A percentile compares a stretch with the other conserved stretches of the same genome.
These are phyloP conservation scores for Decapterus maruadsi DNA, from an alignment of 2,797 vertebrate species.

Conservation along the genomic window DNA sequence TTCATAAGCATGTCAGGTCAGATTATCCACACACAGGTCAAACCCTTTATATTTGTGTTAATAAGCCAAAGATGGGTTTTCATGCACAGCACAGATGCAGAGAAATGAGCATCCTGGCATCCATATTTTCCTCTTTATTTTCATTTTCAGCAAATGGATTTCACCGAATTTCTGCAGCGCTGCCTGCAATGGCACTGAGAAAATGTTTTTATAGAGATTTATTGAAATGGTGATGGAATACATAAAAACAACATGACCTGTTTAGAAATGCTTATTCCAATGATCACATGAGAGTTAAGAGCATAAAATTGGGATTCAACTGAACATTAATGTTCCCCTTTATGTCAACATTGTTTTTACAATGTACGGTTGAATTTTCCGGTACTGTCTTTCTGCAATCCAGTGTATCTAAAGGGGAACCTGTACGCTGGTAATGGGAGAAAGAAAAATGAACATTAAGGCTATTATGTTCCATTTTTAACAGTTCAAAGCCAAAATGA, in stretches of 20 bases:
- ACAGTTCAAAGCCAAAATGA: too few relatives aligned
- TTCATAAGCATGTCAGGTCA: conserved; percentile 6
- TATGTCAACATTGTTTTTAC: neutral
- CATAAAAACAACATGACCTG: neutral
- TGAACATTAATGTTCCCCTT: neutral
- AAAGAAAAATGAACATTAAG: neutral
- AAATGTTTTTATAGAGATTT: neutral
- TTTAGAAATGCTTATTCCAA: neutral
- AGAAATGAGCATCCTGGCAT: neutral
- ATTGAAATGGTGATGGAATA: neutral
- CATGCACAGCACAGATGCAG: neutral
- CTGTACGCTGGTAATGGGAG: neutral
- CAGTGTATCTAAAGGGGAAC: neutral
- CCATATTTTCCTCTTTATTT: neutral
- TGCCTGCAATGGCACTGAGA: neutral
- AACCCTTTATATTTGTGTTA: neutral
- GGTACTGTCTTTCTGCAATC: neutral
- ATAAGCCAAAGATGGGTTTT: neutral
- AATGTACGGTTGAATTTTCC: neutral
- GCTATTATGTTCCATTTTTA: neutral
- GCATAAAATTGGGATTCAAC: conserved; percentile 9
- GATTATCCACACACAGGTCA: conserved; percentile 9
- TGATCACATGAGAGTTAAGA: neutral
- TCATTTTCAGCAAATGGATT: neutral
- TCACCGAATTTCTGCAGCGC: neutral